phyloP scores from a whole-genome alignment of 1,140 invertebrate species.

The Zaprionus nigranus region DNA sequence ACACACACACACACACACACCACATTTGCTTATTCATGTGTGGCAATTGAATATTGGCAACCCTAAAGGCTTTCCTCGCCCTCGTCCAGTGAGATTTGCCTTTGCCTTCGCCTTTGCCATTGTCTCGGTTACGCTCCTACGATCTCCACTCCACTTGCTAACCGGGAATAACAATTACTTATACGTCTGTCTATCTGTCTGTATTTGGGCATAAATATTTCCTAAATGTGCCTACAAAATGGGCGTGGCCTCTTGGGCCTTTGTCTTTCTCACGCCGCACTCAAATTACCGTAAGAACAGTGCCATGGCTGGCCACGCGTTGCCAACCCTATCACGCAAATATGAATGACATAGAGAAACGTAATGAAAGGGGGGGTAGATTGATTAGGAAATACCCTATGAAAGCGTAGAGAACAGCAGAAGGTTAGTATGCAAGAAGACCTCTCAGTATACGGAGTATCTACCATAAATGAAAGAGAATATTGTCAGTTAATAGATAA shows the following conservation, averaged over 20 bases:
- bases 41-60: conserved; percentile 31
- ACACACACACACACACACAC: conserved; percentile 1
- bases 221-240: conserved; percentile 10
- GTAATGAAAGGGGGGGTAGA: not conserved
- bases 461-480: conserved; percentile 1
- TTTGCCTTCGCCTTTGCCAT: not conserved
- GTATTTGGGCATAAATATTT: conserved; percentile 9
- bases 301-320: not conserved
- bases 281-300: conserved; percentile 17
- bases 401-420: not conserved
- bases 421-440: not conserved
- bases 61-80: conserved; percentile 5
- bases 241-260: conserved; percentile 10
- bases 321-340: conserved; percentile 1
- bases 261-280: conserved; percentile 20
- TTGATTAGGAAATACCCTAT: not conserved
- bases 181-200: not conserved
- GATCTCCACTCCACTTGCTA: not conserved
- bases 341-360: not conserved
- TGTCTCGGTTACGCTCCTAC: conserved; percentile 11
- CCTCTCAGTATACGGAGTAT: not conserved
- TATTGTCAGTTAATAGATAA: conserved; percentile 29
- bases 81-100: not conserved
- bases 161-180: conserved; percentile 5
- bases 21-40: conserved; percentile 3